Base-by-base conservation (phyloP, 2,888 invertebrate genomes). In the Theretra japonica region DNA sequence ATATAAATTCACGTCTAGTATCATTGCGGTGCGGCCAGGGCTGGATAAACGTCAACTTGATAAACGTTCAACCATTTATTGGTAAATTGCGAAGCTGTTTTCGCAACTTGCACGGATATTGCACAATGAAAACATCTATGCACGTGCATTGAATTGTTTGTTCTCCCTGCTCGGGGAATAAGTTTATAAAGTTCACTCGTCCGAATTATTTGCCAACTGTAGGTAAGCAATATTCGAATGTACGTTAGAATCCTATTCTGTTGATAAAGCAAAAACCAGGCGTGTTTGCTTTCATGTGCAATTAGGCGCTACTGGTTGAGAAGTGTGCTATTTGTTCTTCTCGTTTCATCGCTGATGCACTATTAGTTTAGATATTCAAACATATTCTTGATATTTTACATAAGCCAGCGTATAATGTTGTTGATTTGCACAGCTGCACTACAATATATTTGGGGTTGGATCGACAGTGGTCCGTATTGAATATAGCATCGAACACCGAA, bases 41-140 rank as follows among this genome's bases (percentile, higher is more conserved):
- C 30, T 70, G 70, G 75, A 74, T 75, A 70, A 72, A 72, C 71
- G 73, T 76, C 71, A 73, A 59, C 19, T 57, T 75, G 73, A 73
- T 75, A 62, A 71, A 73, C 33, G 72, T 48, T 48, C 41, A 30
- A 68, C 41, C 41, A 41, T 65, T 65, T 58, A 30, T 60, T 53
- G 68, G 48, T 11, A 50, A 60, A 69, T 30, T 72, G 68, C 62
- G n/a, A 71, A 58, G 60, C 23, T 50, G 25, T 28, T 53, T 69
- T 53, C 21, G 30, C 33, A 68, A 68, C 21, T 68, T 69, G 69
- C 21, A 33, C 41, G 48, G 41, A 65, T 15, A 65, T 48, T 65
- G 48, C 23, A 17, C 48, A 17, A 41, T 65, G 21, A 65, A 65
- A 65, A 48, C 41, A 23, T 48, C n/a, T 4, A 23, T 48, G 19